phyloP scores from a whole-genome alignment of 2,888 invertebrate genomes.

The Galerucella pusilla region DNA sequence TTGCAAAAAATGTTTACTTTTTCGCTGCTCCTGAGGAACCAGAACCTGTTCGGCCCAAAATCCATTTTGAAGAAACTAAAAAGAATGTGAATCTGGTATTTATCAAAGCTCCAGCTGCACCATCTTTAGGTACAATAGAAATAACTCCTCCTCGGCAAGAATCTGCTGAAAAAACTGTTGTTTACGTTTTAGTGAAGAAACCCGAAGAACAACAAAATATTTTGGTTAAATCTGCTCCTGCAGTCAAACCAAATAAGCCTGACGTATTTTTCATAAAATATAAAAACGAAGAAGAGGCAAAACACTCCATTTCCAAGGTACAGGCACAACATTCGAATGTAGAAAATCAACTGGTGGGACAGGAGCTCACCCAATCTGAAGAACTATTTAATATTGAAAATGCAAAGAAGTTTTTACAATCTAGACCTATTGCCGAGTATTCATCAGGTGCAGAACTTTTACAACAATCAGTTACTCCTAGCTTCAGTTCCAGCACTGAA shows the following conservation, averaged over 20 bases:
- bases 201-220: slow-evolving; percentile 66
- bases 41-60: slow-evolving; percentile 50
- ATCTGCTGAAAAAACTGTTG: slow-evolving; percentile 56
- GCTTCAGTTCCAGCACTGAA: neutral
- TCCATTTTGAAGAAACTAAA: slow-evolving; percentile 54
- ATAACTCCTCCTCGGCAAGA: slow-evolving; percentile 41
- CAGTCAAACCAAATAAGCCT: slow-evolving; percentile 86
- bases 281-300: slow-evolving; percentile 74
- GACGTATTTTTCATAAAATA: slow-evolving; percentile 91
- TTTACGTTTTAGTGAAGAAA: slow-evolving; percentile 62
- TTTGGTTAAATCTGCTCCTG: slow-evolving; percentile 80
- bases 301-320: neutral
- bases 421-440: neutral
- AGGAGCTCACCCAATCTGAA: neutral
- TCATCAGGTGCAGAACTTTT: neutral
- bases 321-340: neutral
- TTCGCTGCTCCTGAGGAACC: slow-evolving; percentile 60
- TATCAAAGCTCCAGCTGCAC: slow-evolving; percentile 63
- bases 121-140: slow-evolving; percentile 52
- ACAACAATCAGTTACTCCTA: neutral
- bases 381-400: neutral
- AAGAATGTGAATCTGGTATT: slow-evolving; percentile 66
- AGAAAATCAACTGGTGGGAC: neutral
- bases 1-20: slow-evolving; percentile 60
- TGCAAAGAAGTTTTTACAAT: neutral